These are phyloP conservation scores for Platycheirus rosarum DNA, from an alignment of 2,888 invertebrate species.

Conservation along the genomic window DNA sequence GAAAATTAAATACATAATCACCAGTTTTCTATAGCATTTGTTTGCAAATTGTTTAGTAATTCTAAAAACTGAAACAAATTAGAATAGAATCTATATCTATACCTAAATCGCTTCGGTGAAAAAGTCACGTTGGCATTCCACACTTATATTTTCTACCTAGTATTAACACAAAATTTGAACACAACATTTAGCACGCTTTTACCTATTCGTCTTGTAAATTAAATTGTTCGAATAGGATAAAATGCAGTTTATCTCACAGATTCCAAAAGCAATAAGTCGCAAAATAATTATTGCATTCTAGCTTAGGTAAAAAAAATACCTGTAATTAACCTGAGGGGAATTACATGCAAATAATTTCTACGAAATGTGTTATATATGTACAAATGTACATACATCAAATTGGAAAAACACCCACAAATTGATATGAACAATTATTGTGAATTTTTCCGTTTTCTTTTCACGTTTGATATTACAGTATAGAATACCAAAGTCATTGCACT, in stretches of 20 bases:
- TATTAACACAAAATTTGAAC: too few relatives aligned
- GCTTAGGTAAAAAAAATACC: constrained; percentile 2
- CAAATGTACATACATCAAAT: not conserved
- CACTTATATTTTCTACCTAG: too few relatives aligned
- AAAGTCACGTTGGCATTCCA: constrained; percentile 1
- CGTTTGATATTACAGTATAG: constrained; percentile 4
- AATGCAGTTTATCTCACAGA: constrained; percentile 37
- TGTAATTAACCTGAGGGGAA: constrained; percentile 25
- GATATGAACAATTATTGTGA: not conserved
- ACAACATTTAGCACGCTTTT: not conserved
- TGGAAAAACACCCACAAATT: constrained; percentile 28
- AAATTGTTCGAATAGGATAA: constrained; percentile 8
- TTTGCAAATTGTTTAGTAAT: too few relatives aligned
- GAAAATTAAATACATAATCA: too few relatives aligned
- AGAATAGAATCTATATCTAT: too few relatives aligned
- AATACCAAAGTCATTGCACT: constrained; percentile 45
- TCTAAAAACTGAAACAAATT: too few relatives aligned
- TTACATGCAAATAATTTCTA: constrained; percentile 7
- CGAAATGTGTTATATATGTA: not conserved
- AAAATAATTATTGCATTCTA: too few relatives aligned
- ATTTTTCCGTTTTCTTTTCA: not conserved
- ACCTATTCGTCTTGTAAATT: not conserved
- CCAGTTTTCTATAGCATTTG: too few relatives aligned
- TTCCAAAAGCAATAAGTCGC: constrained; percentile 6
- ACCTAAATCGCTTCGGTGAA: not conserved